A percentile compares a stretch with the other conserved stretches of the same genome.
Conservation (phyloP, 2,797 vertebrate species). For the Manis crassicaudata region DNA sequence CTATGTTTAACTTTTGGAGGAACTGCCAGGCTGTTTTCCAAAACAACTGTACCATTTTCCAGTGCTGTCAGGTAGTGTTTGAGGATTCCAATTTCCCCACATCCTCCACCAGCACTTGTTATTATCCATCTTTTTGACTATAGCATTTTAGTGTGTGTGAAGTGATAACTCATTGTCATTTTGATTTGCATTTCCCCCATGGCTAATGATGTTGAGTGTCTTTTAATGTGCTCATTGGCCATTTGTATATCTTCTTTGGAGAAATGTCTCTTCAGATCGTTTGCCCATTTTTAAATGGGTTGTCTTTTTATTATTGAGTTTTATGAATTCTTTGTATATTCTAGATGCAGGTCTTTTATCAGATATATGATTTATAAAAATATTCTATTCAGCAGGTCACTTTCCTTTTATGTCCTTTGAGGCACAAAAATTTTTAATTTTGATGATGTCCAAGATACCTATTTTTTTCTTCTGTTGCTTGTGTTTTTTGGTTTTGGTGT, state of each 20-base stretch:
- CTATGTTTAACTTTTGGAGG: not conserved
- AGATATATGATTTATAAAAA: not conserved
- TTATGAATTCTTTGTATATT: not conserved
- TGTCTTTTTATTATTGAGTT: slow-evolving; percentile 33
- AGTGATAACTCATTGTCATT: not conserved
- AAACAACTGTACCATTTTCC: not conserved
- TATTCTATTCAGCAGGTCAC: not conserved
- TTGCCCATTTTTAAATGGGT: not conserved
- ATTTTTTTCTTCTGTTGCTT: not conserved
- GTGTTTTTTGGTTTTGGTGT: not conserved
- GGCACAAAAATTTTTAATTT: not conserved
- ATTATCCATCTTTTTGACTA: not conserved
- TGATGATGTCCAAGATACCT: not conserved
- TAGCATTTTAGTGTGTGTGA: not conserved
- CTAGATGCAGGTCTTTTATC: not conserved
- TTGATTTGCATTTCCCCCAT: not conserved
- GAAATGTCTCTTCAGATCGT: not conserved
- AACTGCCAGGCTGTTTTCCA: not conserved
- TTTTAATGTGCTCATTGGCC: not conserved
- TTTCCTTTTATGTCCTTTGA: not conserved
- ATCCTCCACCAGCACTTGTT: not conserved
- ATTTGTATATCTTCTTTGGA: slow-evolving; percentile 11
- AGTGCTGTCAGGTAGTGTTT: not conserved
- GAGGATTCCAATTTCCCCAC: not conserved
- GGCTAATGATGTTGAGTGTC: not conserved